A percentile compares a stretch with the other conserved stretches of the same genome.
Evolutionary conservation across 2,888 invertebrate genomes (phyloP).

Genomic region (Drosophila birchii): DNA sequence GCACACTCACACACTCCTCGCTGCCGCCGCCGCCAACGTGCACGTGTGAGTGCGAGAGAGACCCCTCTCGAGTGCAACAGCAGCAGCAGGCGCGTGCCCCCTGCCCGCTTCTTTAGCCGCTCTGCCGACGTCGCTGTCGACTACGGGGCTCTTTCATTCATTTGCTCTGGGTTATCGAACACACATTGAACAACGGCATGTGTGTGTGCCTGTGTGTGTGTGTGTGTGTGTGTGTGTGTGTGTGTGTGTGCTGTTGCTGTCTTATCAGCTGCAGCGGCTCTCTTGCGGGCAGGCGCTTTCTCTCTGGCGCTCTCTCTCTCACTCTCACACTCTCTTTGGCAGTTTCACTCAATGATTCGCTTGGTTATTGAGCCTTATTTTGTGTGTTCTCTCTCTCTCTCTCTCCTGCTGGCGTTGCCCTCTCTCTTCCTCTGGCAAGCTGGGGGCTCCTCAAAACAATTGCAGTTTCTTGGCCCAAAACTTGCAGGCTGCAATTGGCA

Average conservation of each 20-base stretch:
- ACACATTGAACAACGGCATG: constrained; percentile 73
- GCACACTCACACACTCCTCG: constrained; percentile 58
- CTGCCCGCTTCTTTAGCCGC: constrained; percentile 1
- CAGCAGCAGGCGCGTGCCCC: constrained; percentile 26
- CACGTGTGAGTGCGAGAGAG: constrained; percentile 37
- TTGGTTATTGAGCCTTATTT: constrained; percentile 71
- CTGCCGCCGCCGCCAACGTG: not conserved
- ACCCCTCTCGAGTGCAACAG: constrained; percentile 30
- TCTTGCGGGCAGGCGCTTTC: constrained; percentile 29
- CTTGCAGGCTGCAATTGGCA: constrained; percentile 42
- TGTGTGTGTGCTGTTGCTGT: constrained; percentile 19
- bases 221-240: constrained; percentile 18
- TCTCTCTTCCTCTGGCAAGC: constrained; percentile 1
- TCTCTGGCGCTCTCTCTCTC: constrained; percentile 46
- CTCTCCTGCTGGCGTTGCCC: not conserved
- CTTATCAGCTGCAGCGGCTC: constrained; percentile 78
- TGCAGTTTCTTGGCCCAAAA: constrained; percentile 57
- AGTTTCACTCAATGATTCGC: constrained; percentile 70
- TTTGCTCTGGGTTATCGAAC: constrained; percentile 73
- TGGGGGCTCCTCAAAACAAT: constrained; percentile 15
- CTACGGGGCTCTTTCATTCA: constrained; percentile 62
- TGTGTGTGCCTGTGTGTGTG: constrained; percentile 17
- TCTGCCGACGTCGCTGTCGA: constrained; percentile 11
- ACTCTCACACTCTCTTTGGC: constrained; percentile 29
- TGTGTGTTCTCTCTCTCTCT: constrained; percentile 56